phyloP scores from a whole-genome alignment of 2,113 vertebrate genomes.

The Varanus salvator region DNA sequence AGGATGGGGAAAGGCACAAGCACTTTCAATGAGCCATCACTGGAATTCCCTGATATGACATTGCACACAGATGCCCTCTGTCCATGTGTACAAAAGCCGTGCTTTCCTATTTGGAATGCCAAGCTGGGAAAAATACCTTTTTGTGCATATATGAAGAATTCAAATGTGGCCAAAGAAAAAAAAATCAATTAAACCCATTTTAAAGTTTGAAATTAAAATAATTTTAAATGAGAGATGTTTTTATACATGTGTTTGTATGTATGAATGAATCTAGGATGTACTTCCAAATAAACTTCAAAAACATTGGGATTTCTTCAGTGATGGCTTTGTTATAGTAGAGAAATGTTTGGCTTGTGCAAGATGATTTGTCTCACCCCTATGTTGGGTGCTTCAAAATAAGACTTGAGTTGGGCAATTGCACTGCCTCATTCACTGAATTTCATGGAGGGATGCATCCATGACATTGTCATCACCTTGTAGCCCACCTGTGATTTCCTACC shows the following conservation, averaged over 20 bases:
- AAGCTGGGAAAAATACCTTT: not conserved
- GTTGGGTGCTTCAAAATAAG: no score
- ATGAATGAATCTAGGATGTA: not conserved
- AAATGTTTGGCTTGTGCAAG: no score
- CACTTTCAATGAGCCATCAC: conserved; percentile 32
- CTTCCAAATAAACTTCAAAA: not conserved
- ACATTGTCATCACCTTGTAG: no score
- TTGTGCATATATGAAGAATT: not conserved
- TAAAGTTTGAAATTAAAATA: not conserved
- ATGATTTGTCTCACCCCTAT: no score
- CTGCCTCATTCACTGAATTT: no score
- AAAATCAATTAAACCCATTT: not conserved
- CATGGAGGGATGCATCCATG: no score
- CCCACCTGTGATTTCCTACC: no score
- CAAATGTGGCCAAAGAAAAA: not conserved
- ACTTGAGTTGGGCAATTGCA: no score
- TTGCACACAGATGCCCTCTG: not conserved
- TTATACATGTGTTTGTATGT: no score
- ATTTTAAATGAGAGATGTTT: not conserved
- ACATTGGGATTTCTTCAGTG: not conserved
- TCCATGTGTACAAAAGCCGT: not conserved
- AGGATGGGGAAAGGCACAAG: conserved; percentile 46
- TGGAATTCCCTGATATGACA: conserved; percentile 29
- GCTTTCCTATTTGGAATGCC: not conserved
- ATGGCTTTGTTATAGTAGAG: not conserved